Conservation (phyloP, 2,797 vertebrate species). For the Peromyscus eremicus region DNA sequence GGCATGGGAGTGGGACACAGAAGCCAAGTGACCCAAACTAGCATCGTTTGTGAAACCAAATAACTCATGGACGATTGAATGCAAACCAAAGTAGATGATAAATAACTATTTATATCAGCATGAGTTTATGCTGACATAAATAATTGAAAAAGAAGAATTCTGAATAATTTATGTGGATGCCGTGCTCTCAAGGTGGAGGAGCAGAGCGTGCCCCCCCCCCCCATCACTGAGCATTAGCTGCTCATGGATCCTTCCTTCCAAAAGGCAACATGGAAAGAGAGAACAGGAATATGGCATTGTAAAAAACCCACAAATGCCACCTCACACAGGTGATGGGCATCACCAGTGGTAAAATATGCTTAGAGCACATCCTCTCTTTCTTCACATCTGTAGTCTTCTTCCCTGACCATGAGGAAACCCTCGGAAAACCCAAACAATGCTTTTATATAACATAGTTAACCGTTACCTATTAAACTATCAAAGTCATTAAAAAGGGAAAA, state of each 20-base stretch:
- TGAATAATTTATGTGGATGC: background rate
- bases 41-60: background rate
- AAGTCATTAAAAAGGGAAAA: background rate
- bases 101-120: background rate
- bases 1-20: background rate
- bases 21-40: background rate
- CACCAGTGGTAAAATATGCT: background rate
- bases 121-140: background rate
- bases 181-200: background rate
- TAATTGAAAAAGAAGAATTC: background rate
- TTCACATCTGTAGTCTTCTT: background rate
- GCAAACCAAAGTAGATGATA: background rate
- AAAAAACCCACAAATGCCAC: background rate
- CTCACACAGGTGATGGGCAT: background rate
- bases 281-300: background rate
- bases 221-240: no score
- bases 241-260: background rate
- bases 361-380: background rate
- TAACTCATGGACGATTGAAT: background rate
- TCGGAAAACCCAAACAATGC: background rate
- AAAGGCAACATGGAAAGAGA: background rate
- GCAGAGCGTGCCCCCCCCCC: rapidly evolving
- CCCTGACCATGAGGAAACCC: background rate
- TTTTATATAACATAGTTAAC: background rate
- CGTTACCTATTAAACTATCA: constrained; percentile 19